Percentiles rank a stretch among this genome's conserved stretches.
Conservation (phyloP, 2,113 vertebrate genomes). For the Heterotis niloticus region DNA sequence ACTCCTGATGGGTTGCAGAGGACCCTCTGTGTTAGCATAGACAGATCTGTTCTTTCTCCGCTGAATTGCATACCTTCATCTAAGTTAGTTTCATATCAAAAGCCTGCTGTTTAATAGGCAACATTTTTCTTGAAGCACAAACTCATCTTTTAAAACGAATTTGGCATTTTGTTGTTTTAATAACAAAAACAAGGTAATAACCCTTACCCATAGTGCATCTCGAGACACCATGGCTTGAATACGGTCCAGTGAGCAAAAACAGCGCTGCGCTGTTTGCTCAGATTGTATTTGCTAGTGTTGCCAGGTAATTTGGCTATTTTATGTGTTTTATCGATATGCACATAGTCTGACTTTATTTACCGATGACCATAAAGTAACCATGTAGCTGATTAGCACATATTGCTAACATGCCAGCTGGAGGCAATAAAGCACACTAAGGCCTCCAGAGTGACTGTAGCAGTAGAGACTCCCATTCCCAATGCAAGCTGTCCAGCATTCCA, state of each 20-base stretch:
- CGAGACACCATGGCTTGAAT: too few species aligned
- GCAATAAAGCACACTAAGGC: not conserved
- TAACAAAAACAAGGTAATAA: not conserved
- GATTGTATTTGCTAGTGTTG: not conserved
- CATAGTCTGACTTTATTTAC: not conserved
- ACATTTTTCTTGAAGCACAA: too few species aligned
- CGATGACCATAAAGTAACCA: not conserved
- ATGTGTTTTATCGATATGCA: not conserved
- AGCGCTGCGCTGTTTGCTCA: not conserved
- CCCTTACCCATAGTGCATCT: too few species aligned
- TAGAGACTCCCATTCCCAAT: not conserved
- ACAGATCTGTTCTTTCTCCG: not conserved
- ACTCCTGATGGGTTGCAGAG: not conserved
- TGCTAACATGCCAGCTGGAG: not conserved
- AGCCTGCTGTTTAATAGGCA: not conserved
- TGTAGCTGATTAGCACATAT: not conserved
- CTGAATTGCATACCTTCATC: not conserved
- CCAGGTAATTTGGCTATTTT: constrained; percentile 1
- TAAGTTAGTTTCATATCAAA: not conserved
- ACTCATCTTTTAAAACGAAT: not conserved
- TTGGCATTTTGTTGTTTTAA: not conserved
- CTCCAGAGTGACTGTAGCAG: not conserved
- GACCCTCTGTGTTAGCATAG: not conserved
- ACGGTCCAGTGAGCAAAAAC: too few species aligned
- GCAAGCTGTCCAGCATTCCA: not conserved